Evolutionary conservation across 2,888 invertebrate genomes (phyloP).

Genomic region (Carpatolechia fugitivella): DNA sequence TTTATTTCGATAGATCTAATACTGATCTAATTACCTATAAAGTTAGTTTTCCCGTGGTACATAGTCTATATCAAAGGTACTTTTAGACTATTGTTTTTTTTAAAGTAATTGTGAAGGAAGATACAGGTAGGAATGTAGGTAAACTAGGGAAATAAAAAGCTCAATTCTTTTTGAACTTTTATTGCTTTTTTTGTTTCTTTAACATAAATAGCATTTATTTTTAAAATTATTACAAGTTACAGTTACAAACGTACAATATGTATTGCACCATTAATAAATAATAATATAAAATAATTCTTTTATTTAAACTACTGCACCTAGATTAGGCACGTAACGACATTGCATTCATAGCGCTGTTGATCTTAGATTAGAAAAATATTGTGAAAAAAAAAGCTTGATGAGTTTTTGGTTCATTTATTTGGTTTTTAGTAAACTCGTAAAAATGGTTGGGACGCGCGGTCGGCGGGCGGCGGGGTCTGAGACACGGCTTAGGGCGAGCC

Average conservation of each 20-base stretch:
- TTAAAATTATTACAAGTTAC: conserved; percentile 73
- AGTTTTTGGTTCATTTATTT: conserved; percentile 74
- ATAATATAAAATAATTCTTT: conserved; percentile 74
- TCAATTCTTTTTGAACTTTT: conserved; percentile 69
- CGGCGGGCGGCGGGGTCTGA: conserved; percentile 61
- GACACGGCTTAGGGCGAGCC: conserved; percentile 74
- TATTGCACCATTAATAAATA: conserved; percentile 76
- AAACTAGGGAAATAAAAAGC: conserved; percentile 55
- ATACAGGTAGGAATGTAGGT: too few species aligned
- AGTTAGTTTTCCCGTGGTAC: too few species aligned
- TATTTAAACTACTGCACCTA: conserved; percentile 67
- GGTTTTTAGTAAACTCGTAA: conserved; percentile 59
- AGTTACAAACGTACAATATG: conserved; percentile 75
- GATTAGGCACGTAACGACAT: conserved; percentile 53
- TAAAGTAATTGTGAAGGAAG: too few species aligned
- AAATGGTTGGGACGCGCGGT: conserved; percentile 64
- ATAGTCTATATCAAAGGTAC: too few species aligned
- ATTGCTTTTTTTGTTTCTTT: conserved; percentile 76
- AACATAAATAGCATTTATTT: conserved; percentile 79
- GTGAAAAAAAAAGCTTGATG: conserved; percentile 65
- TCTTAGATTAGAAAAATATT: conserved; percentile 69
- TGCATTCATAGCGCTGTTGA: conserved; percentile 57
- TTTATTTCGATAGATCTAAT: too few species aligned
- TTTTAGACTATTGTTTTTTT: too few species aligned
- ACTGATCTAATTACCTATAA: too few species aligned